Conservation (phyloP, 2,888 invertebrate species). For the Congeria kusceri region DNA sequence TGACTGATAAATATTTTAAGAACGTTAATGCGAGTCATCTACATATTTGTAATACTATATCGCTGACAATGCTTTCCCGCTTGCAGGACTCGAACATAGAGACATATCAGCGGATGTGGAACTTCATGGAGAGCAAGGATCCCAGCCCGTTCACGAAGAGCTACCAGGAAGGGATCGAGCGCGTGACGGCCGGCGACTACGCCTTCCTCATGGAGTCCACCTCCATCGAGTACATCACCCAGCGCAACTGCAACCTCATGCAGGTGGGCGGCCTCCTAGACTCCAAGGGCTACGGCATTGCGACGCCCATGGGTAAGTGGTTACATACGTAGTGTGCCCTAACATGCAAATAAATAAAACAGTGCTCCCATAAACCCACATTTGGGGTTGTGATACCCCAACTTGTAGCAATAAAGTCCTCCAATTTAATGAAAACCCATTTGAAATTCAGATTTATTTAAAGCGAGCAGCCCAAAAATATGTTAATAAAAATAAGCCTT, state of each 20-base stretch:
- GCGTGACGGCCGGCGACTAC: conserved; percentile 94
- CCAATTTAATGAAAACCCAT: too few relatives aligned
- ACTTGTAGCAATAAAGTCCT: too few relatives aligned
- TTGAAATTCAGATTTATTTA: too few relatives aligned
- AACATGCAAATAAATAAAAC: too few relatives aligned
- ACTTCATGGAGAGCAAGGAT: conserved; percentile 91
- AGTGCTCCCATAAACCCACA: too few relatives aligned
- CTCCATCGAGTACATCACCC: conserved; percentile 97
- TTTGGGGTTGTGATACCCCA: too few relatives aligned
- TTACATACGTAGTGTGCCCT: too few relatives aligned
- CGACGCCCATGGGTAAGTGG: conserved; percentile 93
- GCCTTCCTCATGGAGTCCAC: conserved; percentile 99
- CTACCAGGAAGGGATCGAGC: conserved; percentile 95
- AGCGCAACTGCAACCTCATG: conserved; percentile 96
- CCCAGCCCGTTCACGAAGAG: conserved; percentile 94
- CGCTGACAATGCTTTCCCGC: neutral
- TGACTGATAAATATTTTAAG: too few relatives aligned
- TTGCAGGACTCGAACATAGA: conserved; percentile 91
- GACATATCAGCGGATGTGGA: conserved; percentile 92
- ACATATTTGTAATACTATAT: too few relatives aligned
- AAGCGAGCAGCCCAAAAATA: too few relatives aligned
- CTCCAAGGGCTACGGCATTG: conserved; percentile 97
- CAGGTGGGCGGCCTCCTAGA: conserved; percentile 97
- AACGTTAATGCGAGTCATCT: too few relatives aligned
- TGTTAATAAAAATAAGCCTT: too few relatives aligned